Evolutionary conservation across 2,888 invertebrate genomes (phyloP).

Genomic region (Pilophorus perplexus): DNA sequence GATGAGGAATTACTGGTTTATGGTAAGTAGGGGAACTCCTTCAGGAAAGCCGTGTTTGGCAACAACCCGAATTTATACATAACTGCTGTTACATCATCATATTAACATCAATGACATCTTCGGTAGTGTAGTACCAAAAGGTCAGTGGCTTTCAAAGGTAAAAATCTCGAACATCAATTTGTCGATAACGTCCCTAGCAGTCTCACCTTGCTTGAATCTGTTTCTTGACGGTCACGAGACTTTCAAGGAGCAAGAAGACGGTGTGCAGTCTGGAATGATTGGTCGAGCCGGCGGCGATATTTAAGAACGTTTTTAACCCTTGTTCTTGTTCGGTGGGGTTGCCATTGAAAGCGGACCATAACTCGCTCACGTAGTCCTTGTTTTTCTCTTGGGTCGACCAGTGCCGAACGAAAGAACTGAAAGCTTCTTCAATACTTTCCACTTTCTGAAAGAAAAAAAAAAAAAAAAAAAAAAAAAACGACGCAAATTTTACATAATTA

Average conservation of each 20-base stretch:
- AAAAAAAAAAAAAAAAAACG: too few species aligned
- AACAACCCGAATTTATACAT: too few species aligned
- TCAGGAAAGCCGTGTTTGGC: too few species aligned
- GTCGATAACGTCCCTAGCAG: too few species aligned
- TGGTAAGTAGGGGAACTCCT: too few species aligned
- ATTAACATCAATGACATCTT: too few species aligned
- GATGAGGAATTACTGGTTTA: too few species aligned
- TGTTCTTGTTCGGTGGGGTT: conserved; percentile 71
- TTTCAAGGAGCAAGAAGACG: conserved; percentile 71
- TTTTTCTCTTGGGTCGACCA: conserved; percentile 60
- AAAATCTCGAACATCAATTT: too few species aligned
- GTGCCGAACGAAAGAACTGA: conserved; percentile 82
- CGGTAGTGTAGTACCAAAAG: too few species aligned
- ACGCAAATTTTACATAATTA: too few species aligned
- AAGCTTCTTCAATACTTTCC: conserved; percentile 83
- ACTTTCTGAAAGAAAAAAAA: conserved; percentile 61
- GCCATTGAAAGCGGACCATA: conserved; percentile 65
- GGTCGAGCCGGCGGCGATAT: conserved; percentile 68
- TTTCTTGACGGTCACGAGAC: conserved; percentile 64
- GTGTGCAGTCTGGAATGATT: conserved; percentile 73
- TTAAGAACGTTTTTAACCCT: conserved; percentile 71
- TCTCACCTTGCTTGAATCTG: conserved; percentile 60
- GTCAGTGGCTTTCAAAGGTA: too few species aligned
- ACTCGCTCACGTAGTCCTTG: conserved; percentile 67
- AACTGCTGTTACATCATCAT: too few species aligned